These are phyloP conservation scores for Dendropsophus ebraccatus DNA, from an alignment of 2,113 vertebrate genomes.

Conservation along the genomic window DNA sequence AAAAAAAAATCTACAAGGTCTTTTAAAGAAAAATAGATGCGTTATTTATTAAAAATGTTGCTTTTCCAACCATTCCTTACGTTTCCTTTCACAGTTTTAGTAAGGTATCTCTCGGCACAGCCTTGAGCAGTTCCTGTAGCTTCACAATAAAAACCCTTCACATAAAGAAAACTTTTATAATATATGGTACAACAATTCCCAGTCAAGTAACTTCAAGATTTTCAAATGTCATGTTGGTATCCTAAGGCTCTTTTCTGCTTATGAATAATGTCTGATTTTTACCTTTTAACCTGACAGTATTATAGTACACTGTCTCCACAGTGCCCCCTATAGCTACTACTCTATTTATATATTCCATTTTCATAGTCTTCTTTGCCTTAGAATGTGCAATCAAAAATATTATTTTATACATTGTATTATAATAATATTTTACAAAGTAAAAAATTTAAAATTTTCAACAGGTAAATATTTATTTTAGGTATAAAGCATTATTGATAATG, in stretches of 20 bases:
- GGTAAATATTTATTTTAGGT: neutral
- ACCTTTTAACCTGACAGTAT: slow-evolving; percentile 51
- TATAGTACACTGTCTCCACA: slow-evolving; percentile 23
- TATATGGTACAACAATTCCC: slow-evolving; percentile 51
- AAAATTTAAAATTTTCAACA: neutral
- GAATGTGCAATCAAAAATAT: neutral
- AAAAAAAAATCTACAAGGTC: slow-evolving; percentile 36
- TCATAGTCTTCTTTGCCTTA: neutral
- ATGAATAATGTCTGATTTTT: slow-evolving; percentile 52
- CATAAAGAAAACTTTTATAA: slow-evolving; percentile 58
- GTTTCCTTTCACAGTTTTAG: slow-evolving; percentile 55
- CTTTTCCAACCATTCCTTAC: slow-evolving; percentile 48
- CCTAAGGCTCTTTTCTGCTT: slow-evolving; percentile 55
- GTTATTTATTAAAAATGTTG: slow-evolving; percentile 53
- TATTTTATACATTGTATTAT: neutral
- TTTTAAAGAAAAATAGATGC: slow-evolving; percentile 51
- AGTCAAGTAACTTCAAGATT: slow-evolving; percentile 50
- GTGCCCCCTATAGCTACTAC: slow-evolving; percentile 23
- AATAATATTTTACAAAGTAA: neutral
- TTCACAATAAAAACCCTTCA: slow-evolving; percentile 56
- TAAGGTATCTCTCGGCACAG: slow-evolving; percentile 51
- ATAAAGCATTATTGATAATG: neutral
- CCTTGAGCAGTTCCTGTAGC: slow-evolving; percentile 56
- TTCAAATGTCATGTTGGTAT: slow-evolving; percentile 57
- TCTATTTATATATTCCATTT: neutral